phyloP scores from a whole-genome alignment of 2,888 invertebrate genomes.

The Heteromyza rotundicornis region DNA sequence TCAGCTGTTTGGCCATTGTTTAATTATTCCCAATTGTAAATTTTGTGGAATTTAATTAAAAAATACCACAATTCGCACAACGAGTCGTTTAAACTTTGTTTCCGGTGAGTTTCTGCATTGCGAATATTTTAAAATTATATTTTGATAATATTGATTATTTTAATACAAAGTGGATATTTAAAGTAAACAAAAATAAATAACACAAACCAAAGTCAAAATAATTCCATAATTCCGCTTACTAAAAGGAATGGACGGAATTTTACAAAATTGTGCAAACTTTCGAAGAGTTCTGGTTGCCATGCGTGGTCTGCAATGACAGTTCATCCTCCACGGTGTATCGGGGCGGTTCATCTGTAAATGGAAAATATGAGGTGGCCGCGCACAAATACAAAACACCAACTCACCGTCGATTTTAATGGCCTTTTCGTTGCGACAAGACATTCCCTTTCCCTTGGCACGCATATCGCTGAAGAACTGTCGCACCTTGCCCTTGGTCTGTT shows the following conservation, averaged over 20 bases:
- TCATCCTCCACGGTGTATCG: background rate
- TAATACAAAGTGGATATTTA: background rate
- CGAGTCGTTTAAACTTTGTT: too few relatives aligned
- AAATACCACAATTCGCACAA: too few relatives aligned
- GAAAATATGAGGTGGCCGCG: background rate
- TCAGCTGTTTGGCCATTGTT: too few relatives aligned
- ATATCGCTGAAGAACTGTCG: slow-evolving; percentile 52
- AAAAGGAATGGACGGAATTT: background rate
- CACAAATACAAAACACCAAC: background rate
- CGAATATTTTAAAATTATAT: background rate
- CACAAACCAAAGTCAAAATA: too few relatives aligned
- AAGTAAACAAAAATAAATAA: too few relatives aligned
- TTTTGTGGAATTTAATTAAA: too few relatives aligned
- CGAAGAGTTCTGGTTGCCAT: background rate
- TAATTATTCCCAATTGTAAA: too few relatives aligned
- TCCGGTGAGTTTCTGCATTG: too few relatives aligned
- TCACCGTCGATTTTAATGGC: slow-evolving; percentile 54
- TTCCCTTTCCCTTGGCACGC: slow-evolving; percentile 42
- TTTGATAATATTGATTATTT: background rate
- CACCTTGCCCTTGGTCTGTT: slow-evolving; percentile 48
- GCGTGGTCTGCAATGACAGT: background rate
- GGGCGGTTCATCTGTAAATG: background rate
- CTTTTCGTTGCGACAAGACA: slow-evolving; percentile 55
- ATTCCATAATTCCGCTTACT: too few relatives aligned
- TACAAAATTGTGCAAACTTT: slow-evolving; percentile 6